Percentiles rank a stretch among this genome's conserved stretches.
These are phyloP conservation scores for Bombus sibiricus DNA, from an alignment of 1,140 invertebrate species.

Conservation along the genomic window DNA sequence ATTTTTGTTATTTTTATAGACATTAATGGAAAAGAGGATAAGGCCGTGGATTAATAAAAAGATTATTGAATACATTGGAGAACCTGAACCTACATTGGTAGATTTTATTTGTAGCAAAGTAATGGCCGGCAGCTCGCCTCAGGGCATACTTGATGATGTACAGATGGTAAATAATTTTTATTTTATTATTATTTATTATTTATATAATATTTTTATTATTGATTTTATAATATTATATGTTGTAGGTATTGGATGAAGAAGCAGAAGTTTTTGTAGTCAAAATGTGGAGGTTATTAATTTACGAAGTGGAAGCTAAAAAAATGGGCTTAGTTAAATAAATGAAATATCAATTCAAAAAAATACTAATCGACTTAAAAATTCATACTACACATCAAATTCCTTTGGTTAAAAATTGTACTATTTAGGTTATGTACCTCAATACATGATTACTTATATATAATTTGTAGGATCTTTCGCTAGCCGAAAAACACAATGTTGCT, in stretches of 20 bases:
- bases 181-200: not conserved
- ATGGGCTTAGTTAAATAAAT: constrained; percentile 90
- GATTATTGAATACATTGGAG: constrained; percentile 99
- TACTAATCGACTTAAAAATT: constrained; percentile 70
- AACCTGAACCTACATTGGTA: constrained; percentile 98
- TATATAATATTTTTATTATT: not conserved
- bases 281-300: constrained; percentile 99
- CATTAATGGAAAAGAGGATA: constrained; percentile 97
- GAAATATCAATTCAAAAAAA: constrained; percentile 47
- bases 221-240: not conserved
- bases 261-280: constrained; percentile 99
- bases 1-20: constrained; percentile 78
- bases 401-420: constrained; percentile 73
- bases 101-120: constrained; percentile 99
- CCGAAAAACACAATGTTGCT: constrained; percentile 58
- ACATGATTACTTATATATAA: constrained; percentile 74
- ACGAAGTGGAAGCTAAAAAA: constrained; percentile 99
- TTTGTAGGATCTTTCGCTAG: constrained; percentile 69
- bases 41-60: constrained; percentile 99
- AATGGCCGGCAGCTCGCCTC: constrained; percentile 94
- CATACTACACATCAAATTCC: constrained; percentile 73
- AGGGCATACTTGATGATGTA: constrained; percentile 98
- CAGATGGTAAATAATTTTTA: constrained; percentile 91
- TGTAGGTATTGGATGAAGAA: constrained; percentile 98
- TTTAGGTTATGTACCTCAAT: constrained; percentile 71